Percentiles rank a stretch among this genome's conserved stretches.
Evolutionary conservation across 2,113 vertebrate species (phyloP).

Genomic region (Cheirogaleus medius): DNA sequence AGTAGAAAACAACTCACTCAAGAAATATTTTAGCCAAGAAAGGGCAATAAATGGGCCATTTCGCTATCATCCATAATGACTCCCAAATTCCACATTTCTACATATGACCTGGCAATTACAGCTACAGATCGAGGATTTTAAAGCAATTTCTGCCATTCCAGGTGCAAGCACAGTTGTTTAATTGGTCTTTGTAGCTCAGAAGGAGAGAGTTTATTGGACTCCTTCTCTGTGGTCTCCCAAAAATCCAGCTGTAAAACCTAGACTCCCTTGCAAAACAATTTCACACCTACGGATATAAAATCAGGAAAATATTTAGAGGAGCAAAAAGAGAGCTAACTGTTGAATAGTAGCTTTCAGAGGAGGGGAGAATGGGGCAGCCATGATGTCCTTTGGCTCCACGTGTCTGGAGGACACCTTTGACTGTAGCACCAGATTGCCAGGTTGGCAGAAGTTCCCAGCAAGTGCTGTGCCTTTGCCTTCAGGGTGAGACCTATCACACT

Average conservation of each 20-base stretch:
- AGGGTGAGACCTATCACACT: conserved; percentile 60
- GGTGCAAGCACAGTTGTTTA: conserved; percentile 67
- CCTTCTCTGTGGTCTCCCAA: conserved; percentile 28
- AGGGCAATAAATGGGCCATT: conserved; percentile 59
- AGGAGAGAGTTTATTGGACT: conserved; percentile 39
- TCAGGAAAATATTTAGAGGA: not conserved
- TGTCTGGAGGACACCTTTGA: conserved; percentile 62
- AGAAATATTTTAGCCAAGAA: conserved; percentile 50
- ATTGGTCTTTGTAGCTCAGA: conserved; percentile 8
- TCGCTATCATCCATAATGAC: conserved; percentile 3
- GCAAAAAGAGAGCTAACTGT: not conserved
- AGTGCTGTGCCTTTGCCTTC: conserved; percentile 36
- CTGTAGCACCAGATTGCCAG: conserved; percentile 58
- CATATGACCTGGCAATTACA: conserved; percentile 51
- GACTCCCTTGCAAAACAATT: conserved; percentile 28
- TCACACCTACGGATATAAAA: conserved; percentile 34
- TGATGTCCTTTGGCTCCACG: not conserved
- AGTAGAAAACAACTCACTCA: conserved; percentile 61
- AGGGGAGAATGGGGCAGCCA: not conserved
- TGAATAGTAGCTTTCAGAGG: not conserved
- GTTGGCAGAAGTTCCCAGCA: conserved; percentile 51
- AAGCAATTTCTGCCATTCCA: conserved; percentile 65
- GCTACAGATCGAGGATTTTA: conserved; percentile 35
- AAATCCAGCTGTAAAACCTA: conserved; percentile 66
- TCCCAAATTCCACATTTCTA: conserved; percentile 63